These are phyloP conservation scores for Dynastes hyllus DNA, from an alignment of 2,888 invertebrate species.

Conservation along the genomic window DNA sequence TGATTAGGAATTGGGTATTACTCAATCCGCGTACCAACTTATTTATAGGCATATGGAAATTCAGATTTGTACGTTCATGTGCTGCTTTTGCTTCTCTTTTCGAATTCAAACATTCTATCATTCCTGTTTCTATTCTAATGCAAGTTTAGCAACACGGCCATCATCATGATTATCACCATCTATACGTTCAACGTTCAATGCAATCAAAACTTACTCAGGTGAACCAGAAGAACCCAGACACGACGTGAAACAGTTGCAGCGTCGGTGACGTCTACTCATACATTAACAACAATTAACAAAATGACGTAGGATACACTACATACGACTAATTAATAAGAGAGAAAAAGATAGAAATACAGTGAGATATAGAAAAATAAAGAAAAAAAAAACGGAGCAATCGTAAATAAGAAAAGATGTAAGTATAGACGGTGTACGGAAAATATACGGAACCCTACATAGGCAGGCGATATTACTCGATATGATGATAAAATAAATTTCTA, in stretches of 20 bases:
- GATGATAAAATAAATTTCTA: too few species aligned
- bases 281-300: constrained; percentile 61
- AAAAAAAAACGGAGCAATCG: too few species aligned
- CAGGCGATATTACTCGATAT: too few species aligned
- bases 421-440: too few species aligned
- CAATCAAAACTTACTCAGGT: constrained; percentile 69
- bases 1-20: too few species aligned
- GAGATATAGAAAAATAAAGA: neutral
- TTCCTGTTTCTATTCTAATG: neutral
- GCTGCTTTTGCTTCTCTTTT: neutral
- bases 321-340: constrained; percentile 31
- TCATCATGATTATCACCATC: constrained; percentile 9
- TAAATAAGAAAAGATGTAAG: too few species aligned
- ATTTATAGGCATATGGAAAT: too few species aligned
- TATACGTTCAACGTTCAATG: constrained; percentile 31
- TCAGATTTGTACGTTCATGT: too few species aligned
- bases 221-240: constrained; percentile 70
- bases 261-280: constrained; percentile 70
- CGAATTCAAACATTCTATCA: neutral
- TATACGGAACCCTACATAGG: too few species aligned
- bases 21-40: too few species aligned
- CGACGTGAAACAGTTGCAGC: constrained; percentile 71
- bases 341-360: constrained; percentile 1
- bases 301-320: constrained; percentile 46
- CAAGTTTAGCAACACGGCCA: constrained; percentile 39